A percentile compares a stretch with the other conserved stretches of the same genome.
phyloP scores from a whole-genome alignment of 1,140 invertebrate species.

The Aphidius gifuensis region DNA sequence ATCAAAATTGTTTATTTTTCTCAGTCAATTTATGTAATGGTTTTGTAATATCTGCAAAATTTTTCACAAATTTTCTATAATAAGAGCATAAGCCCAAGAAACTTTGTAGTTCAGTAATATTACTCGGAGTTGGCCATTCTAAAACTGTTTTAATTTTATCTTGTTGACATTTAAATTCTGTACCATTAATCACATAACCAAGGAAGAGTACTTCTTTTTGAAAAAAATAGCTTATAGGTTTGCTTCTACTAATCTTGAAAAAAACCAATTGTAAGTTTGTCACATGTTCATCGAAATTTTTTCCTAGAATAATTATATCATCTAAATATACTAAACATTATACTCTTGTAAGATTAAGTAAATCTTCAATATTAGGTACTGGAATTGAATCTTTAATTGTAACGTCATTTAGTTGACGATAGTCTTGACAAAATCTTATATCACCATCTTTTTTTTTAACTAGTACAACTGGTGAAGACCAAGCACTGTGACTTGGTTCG shows the following conservation, averaged over 20 bases:
- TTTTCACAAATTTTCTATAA: slow-evolving; percentile 28
- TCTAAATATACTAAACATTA: slow-evolving; percentile 39
- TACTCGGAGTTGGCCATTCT: slow-evolving; percentile 4
- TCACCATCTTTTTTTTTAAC: slow-evolving; percentile 49
- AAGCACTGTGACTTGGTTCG: slow-evolving; percentile 18
- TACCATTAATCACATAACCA: slow-evolving; percentile 29
- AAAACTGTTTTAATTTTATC: slow-evolving; percentile 22
- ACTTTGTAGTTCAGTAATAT: slow-evolving; percentile 21
- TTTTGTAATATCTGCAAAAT: slow-evolving; percentile 14
- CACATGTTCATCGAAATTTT: slow-evolving; percentile 32
- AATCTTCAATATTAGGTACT: slow-evolving; percentile 30
- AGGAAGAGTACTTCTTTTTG: slow-evolving; percentile 28
- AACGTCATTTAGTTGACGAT: slow-evolving; percentile 45
- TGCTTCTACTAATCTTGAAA: slow-evolving; percentile 27
- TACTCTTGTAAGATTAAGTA: slow-evolving; percentile 30
- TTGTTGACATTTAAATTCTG: slow-evolving; percentile 25
- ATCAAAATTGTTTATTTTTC: slow-evolving; percentile 22
- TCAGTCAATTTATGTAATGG: slow-evolving; percentile 23
- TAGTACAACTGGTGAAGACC: slow-evolving; percentile 37
- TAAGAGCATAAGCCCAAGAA: slow-evolving; percentile 29
- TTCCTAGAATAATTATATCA: slow-evolving; percentile 32
- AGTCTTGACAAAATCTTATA: slow-evolving; percentile 53
- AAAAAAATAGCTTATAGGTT: slow-evolving; percentile 28
- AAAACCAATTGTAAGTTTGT: slow-evolving; percentile 25
- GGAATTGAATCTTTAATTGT: slow-evolving; percentile 39